Conservation (phyloP, 2,797 vertebrate genomes). For the Adrianichthys oophorus region DNA sequence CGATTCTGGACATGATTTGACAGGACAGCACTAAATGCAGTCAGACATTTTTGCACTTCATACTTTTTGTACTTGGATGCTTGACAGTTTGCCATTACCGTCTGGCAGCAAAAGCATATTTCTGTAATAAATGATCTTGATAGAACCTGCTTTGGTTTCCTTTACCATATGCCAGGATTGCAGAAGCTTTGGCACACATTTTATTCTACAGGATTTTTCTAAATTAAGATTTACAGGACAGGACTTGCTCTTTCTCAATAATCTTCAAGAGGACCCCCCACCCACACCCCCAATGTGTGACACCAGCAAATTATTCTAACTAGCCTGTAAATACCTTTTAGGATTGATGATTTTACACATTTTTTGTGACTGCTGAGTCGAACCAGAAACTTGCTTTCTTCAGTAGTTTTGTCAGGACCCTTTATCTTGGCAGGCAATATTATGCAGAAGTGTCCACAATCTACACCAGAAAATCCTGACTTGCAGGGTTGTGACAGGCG, state of each 20-base stretch:
- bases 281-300: constrained; percentile 32
- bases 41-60: constrained; percentile 16
- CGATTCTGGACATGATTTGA: constrained; percentile 38
- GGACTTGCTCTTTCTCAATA: constrained; percentile 44
- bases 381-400: constrained; percentile 57
- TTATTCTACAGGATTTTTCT: constrained; percentile 8
- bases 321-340: constrained; percentile 44
- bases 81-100: constrained; percentile 17
- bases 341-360: constrained; percentile 59
- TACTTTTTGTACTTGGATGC: neutral
- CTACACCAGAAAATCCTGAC: constrained; percentile 56
- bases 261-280: constrained; percentile 39
- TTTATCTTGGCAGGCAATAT: constrained; percentile 57
- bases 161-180: constrained; percentile 60
- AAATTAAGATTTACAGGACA: constrained; percentile 47
- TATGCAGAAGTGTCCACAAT: constrained; percentile 55
- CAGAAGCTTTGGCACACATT: neutral
- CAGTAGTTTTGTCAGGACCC: constrained; percentile 56
- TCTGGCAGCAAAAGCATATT: constrained; percentile 5
- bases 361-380: constrained; percentile 55
- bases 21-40: constrained; percentile 22
- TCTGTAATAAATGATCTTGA: constrained; percentile 58
- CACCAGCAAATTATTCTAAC: constrained; percentile 62
- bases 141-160: constrained; percentile 75
- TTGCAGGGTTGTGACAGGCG: constrained; percentile 56